Base-by-base conservation (phyloP, 2,797 vertebrate genomes). In the Chelmon rostratus region DNA sequence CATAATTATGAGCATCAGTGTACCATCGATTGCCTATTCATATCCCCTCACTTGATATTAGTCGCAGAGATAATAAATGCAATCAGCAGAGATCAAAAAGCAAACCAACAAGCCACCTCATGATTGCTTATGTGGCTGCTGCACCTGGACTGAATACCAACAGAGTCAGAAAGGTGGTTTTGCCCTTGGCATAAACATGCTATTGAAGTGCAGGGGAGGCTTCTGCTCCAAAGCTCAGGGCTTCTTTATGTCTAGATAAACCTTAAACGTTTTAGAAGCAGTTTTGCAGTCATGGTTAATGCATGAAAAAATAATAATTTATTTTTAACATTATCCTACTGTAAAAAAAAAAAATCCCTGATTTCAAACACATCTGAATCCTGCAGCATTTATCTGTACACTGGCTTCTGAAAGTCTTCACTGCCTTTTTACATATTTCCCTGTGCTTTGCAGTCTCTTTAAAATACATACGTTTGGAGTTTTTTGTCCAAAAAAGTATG, bases 121-220 rank as follows among this genome's bases (percentile, higher is more conserved):
- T 87, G 85, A 90, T 86, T 86, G 86, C 87, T 84, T 68, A 82
- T 91, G 86, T 49, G 59, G 76, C 81, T 79, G 73, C 78, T 78
- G 83, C 78, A 83, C 74, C 76, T 75, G 65, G 79, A 53, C 85
- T 88, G 87, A 86, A 92, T 91, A 89, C 84, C 82, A 91, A 91
- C 83, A 50, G 31, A 69, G 69, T 79, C 53, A 68, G 67, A 74
- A 79, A 82, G 81, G 76, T 78, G 64, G 47, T 83, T 76, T 86
- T 83, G 92, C 86, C 84, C 83, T 88, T 79, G 89, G 84, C 79
- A 81, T 89, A 82, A 92, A 89, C 74, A 80, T 71, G 59, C 58
- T 59, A 83, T 73, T 86, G 79, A 90, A 86, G 84, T 87, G 79
- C 71, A 90, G 58, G 18, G 11, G 67, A 86, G 78, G 81, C 79